Conservation (phyloP, 2,888 invertebrate species). For the Rhorus exstirpatorius region DNA sequence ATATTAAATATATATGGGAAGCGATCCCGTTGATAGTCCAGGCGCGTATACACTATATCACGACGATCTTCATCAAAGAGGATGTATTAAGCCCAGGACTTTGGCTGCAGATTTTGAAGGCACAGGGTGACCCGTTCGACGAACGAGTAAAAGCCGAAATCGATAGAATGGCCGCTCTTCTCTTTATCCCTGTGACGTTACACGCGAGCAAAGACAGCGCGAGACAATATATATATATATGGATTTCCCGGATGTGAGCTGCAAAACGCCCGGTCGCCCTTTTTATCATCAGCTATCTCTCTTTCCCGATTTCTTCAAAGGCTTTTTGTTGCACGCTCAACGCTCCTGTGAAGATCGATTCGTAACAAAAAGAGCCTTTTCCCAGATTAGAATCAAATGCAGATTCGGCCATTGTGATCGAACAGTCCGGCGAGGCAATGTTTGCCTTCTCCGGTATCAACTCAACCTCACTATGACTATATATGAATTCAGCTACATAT, state of each 20-base stretch:
- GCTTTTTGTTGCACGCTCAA: conserved; percentile 70
- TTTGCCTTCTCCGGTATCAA: no score
- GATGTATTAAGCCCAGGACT: conserved; percentile 38
- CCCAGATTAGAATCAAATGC: conserved; percentile 70
- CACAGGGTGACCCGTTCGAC: conserved; percentile 63
- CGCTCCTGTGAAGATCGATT: conserved; percentile 68
- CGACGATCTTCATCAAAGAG: conserved; percentile 57
- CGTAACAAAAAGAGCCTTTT: conserved; percentile 67
- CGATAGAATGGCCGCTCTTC: conserved; percentile 62
- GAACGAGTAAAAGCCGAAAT: conserved; percentile 61
- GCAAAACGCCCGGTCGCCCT: conserved; percentile 43
- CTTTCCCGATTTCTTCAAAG: conserved; percentile 70
- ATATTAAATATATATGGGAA: conserved; percentile 11
- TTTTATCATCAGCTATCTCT: conserved; percentile 45
- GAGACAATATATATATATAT: conserved; percentile 17
- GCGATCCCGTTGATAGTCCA: conserved; percentile 37
- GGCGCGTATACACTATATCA: conserved; percentile 23
- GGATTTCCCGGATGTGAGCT: conserved; percentile 61
- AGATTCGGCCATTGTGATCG: conserved; percentile 66
- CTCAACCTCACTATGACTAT: background rate
- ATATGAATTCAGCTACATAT: background rate
- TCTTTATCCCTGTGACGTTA: conserved; percentile 44
- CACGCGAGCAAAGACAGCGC: conserved; percentile 51
- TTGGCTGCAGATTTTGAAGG: conserved; percentile 50
- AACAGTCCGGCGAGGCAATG: conserved; percentile 18